Evolutionary conservation across 2,888 invertebrate genomes (phyloP).

Genomic region (Plemyria rubiginata): DNA sequence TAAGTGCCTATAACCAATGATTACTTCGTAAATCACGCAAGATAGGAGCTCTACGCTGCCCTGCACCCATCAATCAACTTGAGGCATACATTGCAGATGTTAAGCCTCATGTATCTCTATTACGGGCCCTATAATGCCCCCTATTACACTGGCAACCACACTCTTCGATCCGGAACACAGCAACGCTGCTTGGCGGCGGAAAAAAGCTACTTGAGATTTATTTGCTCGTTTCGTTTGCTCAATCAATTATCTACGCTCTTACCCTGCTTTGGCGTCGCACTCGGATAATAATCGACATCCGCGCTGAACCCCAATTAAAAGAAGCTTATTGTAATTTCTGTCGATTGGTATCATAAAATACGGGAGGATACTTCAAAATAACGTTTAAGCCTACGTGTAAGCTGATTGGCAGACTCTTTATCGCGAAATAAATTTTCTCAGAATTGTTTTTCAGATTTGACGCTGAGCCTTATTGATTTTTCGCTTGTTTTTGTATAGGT

Average conservation of each 20-base stretch:
- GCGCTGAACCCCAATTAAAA: slow-evolving; percentile 11
- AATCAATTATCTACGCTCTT: background rate
- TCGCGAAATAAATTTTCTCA: slow-evolving; percentile 7
- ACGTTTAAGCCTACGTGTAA: slow-evolving; percentile 16
- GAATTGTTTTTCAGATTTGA: background rate
- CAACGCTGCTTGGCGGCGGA: too few species aligned
- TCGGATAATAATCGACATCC: slow-evolving; percentile 2
- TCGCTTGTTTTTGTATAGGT: background rate
- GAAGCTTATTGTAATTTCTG: slow-evolving; percentile 11
- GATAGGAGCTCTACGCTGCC: too few species aligned
- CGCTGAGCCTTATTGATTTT: background rate
- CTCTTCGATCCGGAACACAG: too few species aligned
- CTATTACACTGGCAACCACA: too few species aligned
- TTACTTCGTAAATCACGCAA: too few species aligned
- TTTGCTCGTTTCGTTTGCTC: background rate
- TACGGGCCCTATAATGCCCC: too few species aligned
- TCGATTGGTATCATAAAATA: slow-evolving; percentile 15
- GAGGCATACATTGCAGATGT: too few species aligned
- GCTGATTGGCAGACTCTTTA: slow-evolving; percentile 18
- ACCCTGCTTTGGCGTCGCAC: background rate
- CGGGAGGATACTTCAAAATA: background rate
- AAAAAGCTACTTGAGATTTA: too few species aligned
- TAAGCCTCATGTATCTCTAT: too few species aligned
- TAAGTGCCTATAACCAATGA: too few species aligned
- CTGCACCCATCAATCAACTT: too few species aligned